Conservation (phyloP, 1,140 invertebrate genomes). For the Aporrectodea caliginosa region DNA sequence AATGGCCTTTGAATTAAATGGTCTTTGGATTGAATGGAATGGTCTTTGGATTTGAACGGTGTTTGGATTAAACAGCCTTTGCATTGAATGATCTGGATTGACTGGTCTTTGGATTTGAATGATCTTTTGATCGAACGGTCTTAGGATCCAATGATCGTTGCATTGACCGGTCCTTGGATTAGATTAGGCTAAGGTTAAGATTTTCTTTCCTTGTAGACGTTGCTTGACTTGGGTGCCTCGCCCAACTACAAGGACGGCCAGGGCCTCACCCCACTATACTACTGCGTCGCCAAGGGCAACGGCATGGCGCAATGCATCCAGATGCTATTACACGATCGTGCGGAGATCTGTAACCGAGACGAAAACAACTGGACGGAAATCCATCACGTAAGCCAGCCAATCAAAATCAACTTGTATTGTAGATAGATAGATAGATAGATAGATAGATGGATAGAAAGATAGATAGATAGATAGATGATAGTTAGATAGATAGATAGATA, state of each 20-base stretch:
- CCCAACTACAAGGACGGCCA: conserved; percentile 94
- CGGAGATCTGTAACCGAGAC: conserved; percentile 87
- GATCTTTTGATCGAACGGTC: no score
- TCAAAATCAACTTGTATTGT: neutral
- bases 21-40: no score
- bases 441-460: no score
- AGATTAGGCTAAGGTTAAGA: no score
- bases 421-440: neutral
- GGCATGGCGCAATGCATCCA: conserved; percentile 74
- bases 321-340: conserved; percentile 88
- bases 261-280: conserved; percentile 90
- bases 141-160: no score
- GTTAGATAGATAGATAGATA: neutral
- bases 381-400: conserved; percentile 74
- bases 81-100: no score
- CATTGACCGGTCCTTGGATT: no score
- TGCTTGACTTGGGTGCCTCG: conserved; percentile 91
- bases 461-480: no score
- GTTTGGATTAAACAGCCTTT: no score
- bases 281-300: conserved; percentile 81
- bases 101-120: no score
- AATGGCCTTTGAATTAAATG: no score
- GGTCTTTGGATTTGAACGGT: no score
- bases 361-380: conserved; percentile 97
- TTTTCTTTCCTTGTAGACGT: conserved; percentile 63